A percentile compares a stretch with the other conserved stretches of the same genome.
These are phyloP conservation scores for Lapara coniferarum DNA, from an alignment of 2,888 invertebrate genomes.

Conservation along the genomic window DNA sequence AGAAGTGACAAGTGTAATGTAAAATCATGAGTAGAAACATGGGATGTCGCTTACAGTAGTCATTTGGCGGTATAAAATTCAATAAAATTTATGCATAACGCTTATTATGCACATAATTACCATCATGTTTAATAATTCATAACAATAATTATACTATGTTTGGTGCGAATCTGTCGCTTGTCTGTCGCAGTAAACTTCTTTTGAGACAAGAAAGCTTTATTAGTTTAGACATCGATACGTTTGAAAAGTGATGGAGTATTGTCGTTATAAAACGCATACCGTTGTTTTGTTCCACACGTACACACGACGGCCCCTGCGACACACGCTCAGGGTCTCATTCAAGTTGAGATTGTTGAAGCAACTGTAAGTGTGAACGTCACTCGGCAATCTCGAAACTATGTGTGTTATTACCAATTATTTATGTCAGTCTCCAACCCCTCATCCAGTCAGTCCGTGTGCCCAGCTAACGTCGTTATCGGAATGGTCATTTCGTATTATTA, in stretches of 20 bases:
- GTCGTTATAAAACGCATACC: conserved; percentile 62
- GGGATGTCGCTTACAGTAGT: conserved; percentile 71
- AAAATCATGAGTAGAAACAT: conserved; percentile 57
- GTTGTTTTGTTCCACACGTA: conserved; percentile 81
- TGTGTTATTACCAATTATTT: conserved; percentile 75
- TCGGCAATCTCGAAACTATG: conserved; percentile 70
- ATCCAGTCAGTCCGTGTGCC: conserved; percentile 66
- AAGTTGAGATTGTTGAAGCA: conserved; percentile 81
- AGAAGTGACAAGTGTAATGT: conserved; percentile 52
- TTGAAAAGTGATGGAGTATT: conserved; percentile 40
- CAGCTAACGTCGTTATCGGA: conserved; percentile 68
- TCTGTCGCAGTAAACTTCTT: conserved; percentile 42
- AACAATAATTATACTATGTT: conserved; percentile 48
- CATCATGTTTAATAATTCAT: conserved; percentile 20
- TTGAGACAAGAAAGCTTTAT: conserved; percentile 30
- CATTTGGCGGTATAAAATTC: conserved; percentile 65
- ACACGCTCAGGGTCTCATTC: conserved; percentile 76
- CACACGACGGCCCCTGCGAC: conserved; percentile 68
- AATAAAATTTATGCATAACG: conserved; percentile 58
- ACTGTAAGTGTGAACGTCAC: conserved; percentile 82
- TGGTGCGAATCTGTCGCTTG: conserved; percentile 67
- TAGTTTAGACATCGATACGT: conserved; percentile 19
- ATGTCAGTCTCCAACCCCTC: conserved; percentile 64
- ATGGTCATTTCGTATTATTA: conserved; percentile 58
- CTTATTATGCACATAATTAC: conserved; percentile 57